These are phyloP conservation scores for Agonopterix arenella DNA, from an alignment of 2,888 invertebrate genomes.

Conservation along the genomic window DNA sequence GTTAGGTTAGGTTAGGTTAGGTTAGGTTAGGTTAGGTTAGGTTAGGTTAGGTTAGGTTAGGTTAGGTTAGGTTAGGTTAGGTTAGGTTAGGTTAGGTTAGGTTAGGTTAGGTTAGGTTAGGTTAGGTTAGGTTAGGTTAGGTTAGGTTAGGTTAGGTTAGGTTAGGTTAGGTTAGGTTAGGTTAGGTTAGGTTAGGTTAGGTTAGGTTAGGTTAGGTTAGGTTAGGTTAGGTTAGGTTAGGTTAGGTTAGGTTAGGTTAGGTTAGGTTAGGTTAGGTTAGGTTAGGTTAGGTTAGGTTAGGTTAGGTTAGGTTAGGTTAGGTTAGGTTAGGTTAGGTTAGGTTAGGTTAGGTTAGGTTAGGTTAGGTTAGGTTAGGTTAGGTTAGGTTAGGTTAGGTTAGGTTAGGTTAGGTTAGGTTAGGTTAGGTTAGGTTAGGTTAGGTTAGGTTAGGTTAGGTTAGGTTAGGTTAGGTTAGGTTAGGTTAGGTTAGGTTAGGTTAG, in stretches of 20 bases:
- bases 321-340: conserved; percentile 8
- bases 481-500: conserved; percentile 23
- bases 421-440: conserved; percentile 17
- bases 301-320: conserved; percentile 10
- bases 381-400: conserved; percentile 13
- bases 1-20: conserved; percentile 15
- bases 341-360: conserved; percentile 7
- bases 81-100: conserved; percentile 4
- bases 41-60: conserved; percentile 4
- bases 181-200: conserved; percentile 13
- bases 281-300: conserved; percentile 5
- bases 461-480: conserved; percentile 24
- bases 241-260: conserved; percentile 5
- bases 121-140: conserved; percentile 6
- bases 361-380: conserved; percentile 13
- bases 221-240: conserved; percentile 1
- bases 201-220: conserved; percentile 13
- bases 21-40: conserved; percentile 1
- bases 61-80: conserved; percentile 5
- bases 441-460: conserved; percentile 19
- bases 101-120: conserved; percentile 2
- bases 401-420: conserved; percentile 20
- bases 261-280: conserved; percentile 5
- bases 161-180: conserved; percentile 9
- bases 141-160: conserved; percentile 7